A percentile compares a stretch with the other conserved stretches of the same genome.
Evolutionary conservation across 2,888 invertebrate genomes (phyloP).

Genomic region (Cataglyphis rosenhaueri): DNA sequence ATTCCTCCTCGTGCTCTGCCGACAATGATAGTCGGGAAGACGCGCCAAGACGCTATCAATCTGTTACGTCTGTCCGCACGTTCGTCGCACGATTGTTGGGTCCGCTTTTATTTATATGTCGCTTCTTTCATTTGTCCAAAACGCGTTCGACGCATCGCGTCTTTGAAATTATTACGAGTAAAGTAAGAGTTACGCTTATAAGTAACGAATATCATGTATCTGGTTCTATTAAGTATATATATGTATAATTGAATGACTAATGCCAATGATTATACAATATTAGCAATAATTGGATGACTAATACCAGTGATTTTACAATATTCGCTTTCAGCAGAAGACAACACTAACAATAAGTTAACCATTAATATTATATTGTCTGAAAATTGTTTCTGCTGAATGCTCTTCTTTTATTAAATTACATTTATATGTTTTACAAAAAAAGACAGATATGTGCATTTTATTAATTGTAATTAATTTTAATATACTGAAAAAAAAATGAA

Average conservation of each 20-base stretch:
- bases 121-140: constrained; percentile 48
- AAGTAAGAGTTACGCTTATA: neutral
- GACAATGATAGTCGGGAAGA: neutral
- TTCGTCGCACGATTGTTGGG: constrained; percentile 44
- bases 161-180: neutral
- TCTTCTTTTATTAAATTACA: neutral
- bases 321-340: constrained; percentile 12
- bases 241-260: constrained; percentile 33
- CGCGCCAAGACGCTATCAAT: constrained; percentile 45
- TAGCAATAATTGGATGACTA: constrained; percentile 38
- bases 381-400: constrained; percentile 3
- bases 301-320: constrained; percentile 27
- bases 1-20: neutral
- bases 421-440: neutral
- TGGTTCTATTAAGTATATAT: constrained; percentile 3
- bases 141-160: neutral
- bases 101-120: constrained; percentile 15
- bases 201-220: neutral
- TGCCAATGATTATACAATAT: constrained; percentile 27
- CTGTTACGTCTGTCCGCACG: constrained; percentile 53
- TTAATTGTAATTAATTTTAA: neutral
- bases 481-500: neutral
- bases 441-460: neutral
- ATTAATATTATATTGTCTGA: constrained; percentile 14
- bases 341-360: neutral